A percentile compares a stretch with the other conserved stretches of the same genome.
Evolutionary conservation across 1,140 invertebrate genomes (phyloP).

Genomic region (Achroia grisella): DNA sequence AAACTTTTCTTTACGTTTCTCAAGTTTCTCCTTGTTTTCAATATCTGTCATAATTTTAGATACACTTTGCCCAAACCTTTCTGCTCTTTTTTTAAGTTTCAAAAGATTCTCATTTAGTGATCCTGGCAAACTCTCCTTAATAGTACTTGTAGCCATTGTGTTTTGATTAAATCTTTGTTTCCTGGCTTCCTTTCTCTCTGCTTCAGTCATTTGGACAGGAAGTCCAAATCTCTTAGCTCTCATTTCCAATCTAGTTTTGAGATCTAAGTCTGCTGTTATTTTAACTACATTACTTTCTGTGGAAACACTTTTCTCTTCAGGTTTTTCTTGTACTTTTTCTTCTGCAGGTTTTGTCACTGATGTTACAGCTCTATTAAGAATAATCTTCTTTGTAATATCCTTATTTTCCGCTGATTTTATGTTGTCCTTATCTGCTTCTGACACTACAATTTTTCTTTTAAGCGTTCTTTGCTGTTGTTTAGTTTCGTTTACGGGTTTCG

Average conservation of each 20-base stretch:
- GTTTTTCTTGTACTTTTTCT: conserved; percentile 24
- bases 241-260: conserved; percentile 83
- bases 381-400: conserved; percentile 65
- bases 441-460: conserved; percentile 59
- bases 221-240: conserved; percentile 86
- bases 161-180: conserved; percentile 77
- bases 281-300: conserved; percentile 43
- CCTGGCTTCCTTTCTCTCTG: conserved; percentile 79
- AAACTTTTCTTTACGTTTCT: conserved; percentile 83
- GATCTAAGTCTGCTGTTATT: conserved; percentile 77
- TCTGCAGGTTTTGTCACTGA: conserved; percentile 28
- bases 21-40: conserved; percentile 78
- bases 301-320: conserved; percentile 11
- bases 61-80: conserved; percentile 83
- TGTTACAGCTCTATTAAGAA: conserved; percentile 78
- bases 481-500: conserved; percentile 24
- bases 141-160: conserved; percentile 19
- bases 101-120: conserved; percentile 72
- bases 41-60: conserved; percentile 80
- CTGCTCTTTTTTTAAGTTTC: conserved; percentile 81
- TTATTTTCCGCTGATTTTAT: conserved; percentile 31
- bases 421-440: conserved; percentile 28
- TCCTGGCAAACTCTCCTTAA: conserved; percentile 51
- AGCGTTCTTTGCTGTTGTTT: conserved; percentile 35
- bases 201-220: conserved; percentile 70